A percentile compares a stretch with the other conserved stretches of the same genome.
Conservation (phyloP, 1,140 invertebrate species). For the Neoseiulus cucumeris region DNA sequence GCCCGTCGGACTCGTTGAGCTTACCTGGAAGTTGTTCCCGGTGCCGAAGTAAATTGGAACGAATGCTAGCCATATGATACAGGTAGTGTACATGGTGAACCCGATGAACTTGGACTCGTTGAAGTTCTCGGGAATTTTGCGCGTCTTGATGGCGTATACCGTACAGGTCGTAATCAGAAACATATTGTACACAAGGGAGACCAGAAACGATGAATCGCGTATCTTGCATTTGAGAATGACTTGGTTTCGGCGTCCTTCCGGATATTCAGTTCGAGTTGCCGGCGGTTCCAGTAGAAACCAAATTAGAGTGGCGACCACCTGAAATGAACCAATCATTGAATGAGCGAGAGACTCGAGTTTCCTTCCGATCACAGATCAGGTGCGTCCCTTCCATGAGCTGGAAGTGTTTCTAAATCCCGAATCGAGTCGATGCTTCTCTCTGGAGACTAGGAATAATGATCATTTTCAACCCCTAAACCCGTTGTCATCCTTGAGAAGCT, state of each 20-base stretch:
- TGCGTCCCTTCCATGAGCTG: no score
- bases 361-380: no score
- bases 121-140: slow-evolving; percentile 42
- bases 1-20: background rate
- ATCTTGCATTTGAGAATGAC: slow-evolving; percentile 40
- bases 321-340: background rate
- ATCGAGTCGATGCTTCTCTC: no score
- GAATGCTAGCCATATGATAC: slow-evolving; percentile 43
- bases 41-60: slow-evolving; percentile 43
- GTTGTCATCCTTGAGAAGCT: no score
- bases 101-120: slow-evolving; percentile 43
- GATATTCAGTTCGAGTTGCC: slow-evolving; percentile 32
- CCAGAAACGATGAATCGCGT: slow-evolving; percentile 37
- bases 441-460: no score
- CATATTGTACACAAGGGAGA: slow-evolving; percentile 42
- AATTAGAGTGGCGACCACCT: slow-evolving; percentile 30
- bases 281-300: slow-evolving; percentile 40
- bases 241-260: slow-evolving; percentile 29
- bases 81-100: slow-evolving; percentile 47
- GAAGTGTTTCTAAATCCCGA: no score
- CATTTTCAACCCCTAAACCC: no score
- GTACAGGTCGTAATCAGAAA: slow-evolving; percentile 41
- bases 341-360: no score
- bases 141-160: slow-evolving; percentile 40
- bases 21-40: slow-evolving; percentile 34